Evolutionary conservation across 2,113 vertebrate genomes (phyloP), one percentile per base, ranked within the genome.

Genomic region (Peromyscus maniculatus): DNA sequence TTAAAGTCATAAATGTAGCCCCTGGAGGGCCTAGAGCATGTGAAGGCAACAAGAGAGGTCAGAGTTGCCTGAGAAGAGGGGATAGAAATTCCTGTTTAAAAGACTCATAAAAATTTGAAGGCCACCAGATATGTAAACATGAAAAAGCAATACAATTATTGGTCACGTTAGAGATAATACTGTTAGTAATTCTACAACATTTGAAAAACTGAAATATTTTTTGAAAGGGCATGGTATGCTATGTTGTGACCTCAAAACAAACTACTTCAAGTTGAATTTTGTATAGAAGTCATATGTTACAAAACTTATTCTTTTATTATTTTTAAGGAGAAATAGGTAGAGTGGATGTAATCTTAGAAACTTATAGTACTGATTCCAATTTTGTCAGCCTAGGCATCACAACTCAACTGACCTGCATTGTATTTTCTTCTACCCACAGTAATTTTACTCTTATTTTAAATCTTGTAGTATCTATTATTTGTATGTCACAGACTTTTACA

Each of bases 1-100:
- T 92, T 97, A 97, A 97, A 97, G 69, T 36, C 66, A 43, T 91
- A 97, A 93, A 91, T 93, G 91, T 78, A 97, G 88, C 6, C 71
- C 39, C 74, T 87, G 21, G 49, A 91, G 52, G 86, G 15, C 28
- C 82, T 33, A 80, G 86, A 91, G 78, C 39, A 72, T 26, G 86
- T 80, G 52, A 69, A 96, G 91, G 92, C 66, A 93, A 52, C 79
- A 78, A 7, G 28, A 86, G 71, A 95, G 46, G 75, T 84, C 87
- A 93, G 46, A 94, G 66, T 55, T 55, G 33, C 59, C 75, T 71
- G 52, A 91, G 89, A 94, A 88, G 33, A 91, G 17, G 77, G 22
- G 9, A 74, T 52, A 11, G 21, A 93, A 93, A 89, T 4, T 87
- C 26, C 43, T 69, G 28, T 87, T 80, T 69, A 31, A 39, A 91